Conservation (phyloP, 2,113 vertebrate genomes). For the Natator depressus region DNA sequence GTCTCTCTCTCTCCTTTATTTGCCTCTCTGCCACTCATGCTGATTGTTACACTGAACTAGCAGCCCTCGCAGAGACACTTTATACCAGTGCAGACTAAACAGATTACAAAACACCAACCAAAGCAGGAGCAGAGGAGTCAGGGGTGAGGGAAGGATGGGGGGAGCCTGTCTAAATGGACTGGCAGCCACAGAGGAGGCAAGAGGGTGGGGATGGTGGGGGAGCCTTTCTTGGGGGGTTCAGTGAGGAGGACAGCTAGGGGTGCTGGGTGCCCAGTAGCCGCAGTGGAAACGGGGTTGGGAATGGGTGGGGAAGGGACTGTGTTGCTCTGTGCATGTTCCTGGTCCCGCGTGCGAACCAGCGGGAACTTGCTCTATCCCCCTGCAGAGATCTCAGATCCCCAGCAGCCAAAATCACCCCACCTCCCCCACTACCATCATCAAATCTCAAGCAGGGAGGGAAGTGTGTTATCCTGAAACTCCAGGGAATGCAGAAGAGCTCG, state of each 20-base stretch:
- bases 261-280: background rate
- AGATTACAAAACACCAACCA: background rate
- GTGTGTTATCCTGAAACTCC: background rate
- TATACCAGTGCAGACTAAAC: background rate
- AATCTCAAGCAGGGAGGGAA: background rate
- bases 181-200: background rate
- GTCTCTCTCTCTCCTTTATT: background rate
- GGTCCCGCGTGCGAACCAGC: background rate
- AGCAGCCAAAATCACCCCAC: background rate
- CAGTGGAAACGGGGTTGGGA: background rate
- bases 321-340: background rate
- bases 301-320: background rate
- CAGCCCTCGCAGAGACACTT: background rate
- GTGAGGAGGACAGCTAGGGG: background rate
- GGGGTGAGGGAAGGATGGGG: background rate
- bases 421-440: background rate
- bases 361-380: background rate
- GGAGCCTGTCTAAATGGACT: background rate
- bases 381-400: background rate
- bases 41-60: background rate
- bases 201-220: background rate
- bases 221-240: background rate
- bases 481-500: background rate
- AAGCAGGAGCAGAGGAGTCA: background rate
- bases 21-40: background rate